Evolutionary conservation across 2,888 invertebrate species (phyloP), one percentile per base, ranked within the genome.

Genomic region (Macrosoma leucophasiata): DNA sequence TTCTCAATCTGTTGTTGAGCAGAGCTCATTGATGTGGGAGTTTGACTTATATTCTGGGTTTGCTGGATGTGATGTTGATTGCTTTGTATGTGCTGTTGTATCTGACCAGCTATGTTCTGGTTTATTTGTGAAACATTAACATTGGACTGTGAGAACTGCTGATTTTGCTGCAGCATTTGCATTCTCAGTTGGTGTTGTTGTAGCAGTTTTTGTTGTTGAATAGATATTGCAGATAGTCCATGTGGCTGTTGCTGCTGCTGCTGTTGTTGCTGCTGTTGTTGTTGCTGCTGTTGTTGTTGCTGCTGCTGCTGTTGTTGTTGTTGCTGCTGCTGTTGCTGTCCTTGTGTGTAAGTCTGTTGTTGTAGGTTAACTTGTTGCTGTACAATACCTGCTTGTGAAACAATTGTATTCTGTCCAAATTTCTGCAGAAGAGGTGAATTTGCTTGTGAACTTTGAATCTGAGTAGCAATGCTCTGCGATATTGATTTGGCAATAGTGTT

Each of bases 1-100:
- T 87, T 79, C 48, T 89, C 88, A 58, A 89, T 89, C 46, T 88
- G 85, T 46, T 89, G 88, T 46, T 82, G 82, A 10, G 89, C 89
- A 23, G 88, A 88, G 30, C 79, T 87, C 61, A 88, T 85, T 19
- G 87, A 67, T 25, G 52, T 61, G 2, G 73, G 57, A 2, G 69
- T 62, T 44, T 78, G 81, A 36, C 59, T 72, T 13, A 77, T 68
- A 33, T 59, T 74, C 41, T 65, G 68, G 30, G 47, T 49, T 42
- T 79, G 77, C 40, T 84, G 84, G 39, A 84, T 58, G 41, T 76
- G 77, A 40, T 81, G 81, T 37, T 84, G 82, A 32, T 55, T 71
- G 33, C 53, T 55, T 42, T 66, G 81, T 28, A 81, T 73, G 33
- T 82, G 79, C 43, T 82, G 78, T 35, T 82, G 82, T 20, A 84